A percentile compares a stretch with the other conserved stretches of the same genome.
These are phyloP conservation scores for Phallusia fumigata DNA, from an alignment of 23 tunicate genomes.

Conservation along the genomic window DNA sequence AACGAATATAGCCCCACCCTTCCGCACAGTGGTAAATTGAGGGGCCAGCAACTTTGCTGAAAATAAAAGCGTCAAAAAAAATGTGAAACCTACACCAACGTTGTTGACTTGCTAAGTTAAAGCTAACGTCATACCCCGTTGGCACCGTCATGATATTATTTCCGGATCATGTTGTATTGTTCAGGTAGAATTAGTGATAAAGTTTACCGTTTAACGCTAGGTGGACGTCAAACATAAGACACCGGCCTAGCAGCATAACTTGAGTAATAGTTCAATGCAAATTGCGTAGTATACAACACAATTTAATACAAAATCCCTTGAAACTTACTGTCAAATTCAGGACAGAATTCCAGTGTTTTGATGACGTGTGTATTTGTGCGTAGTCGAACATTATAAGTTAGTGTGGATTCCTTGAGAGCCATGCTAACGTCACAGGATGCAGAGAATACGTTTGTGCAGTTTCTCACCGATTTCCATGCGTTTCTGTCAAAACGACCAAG, in stretches of 20 bases:
- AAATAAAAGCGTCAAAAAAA: neutral
- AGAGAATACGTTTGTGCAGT: neutral
- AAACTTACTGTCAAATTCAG: slow-evolving; percentile 29
- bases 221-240: too few relatives aligned
- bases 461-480: neutral
- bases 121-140: too few relatives aligned
- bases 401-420: neutral
- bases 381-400: slow-evolving; percentile 4
- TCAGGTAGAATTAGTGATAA: too few relatives aligned
- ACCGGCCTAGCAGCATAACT: too few relatives aligned
- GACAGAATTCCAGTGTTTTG: neutral
- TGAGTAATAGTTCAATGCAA: too few relatives aligned
- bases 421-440: slow-evolving; percentile 15
- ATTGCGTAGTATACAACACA: neutral
- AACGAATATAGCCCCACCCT: slow-evolving; percentile 18
- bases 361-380: neutral
- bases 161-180: too few relatives aligned
- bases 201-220: too few relatives aligned
- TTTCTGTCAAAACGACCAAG: neutral
- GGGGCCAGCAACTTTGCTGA: slow-evolving; percentile 46
- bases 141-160: too few relatives aligned
- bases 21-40: neutral
- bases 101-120: neutral
- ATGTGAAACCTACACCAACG: neutral
- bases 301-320: neutral